A percentile compares a stretch with the other conserved stretches of the same genome.
These are phyloP conservation scores for Isurus oxyrinchus DNA, from an alignment of 2,113 vertebrate genomes.

Conservation along the genomic window DNA sequence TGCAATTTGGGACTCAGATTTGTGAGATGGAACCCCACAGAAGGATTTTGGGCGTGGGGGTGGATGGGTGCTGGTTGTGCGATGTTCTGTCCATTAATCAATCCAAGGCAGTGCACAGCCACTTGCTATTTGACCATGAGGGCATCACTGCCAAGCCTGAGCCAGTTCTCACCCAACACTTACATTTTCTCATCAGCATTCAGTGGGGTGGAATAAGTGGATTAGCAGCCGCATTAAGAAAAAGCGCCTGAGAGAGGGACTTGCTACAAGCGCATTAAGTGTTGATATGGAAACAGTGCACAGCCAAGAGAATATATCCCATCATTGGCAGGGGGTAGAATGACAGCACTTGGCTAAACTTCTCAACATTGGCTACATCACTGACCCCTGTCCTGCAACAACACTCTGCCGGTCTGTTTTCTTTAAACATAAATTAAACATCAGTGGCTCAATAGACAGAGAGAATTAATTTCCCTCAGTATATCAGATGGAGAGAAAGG, in stretches of 20 bases:
- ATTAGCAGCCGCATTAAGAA: slow-evolving; percentile 13
- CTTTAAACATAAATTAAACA: not conserved
- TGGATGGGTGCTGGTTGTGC: no score
- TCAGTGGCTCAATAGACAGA: not conserved
- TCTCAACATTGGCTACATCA: not conserved
- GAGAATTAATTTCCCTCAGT: not conserved
- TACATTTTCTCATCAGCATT: not conserved
- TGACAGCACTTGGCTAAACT: not conserved
- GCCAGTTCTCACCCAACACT: not conserved
- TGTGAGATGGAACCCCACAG: not conserved
- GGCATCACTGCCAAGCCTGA: not conserved
- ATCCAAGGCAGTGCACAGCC: not conserved
- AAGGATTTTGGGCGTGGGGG: not conserved
- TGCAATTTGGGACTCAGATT: not conserved
- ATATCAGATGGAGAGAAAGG: not conserved
- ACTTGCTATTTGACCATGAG: not conserved
- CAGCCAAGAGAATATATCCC: not conserved
- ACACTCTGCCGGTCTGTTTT: not conserved
- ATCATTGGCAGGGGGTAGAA: not conserved
- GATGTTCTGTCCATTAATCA: not conserved
- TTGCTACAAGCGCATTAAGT: not conserved
- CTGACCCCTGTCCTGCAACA: not conserved
- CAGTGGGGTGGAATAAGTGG: slow-evolving; percentile 22
- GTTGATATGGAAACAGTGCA: slow-evolving; percentile 19
- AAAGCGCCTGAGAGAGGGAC: not conserved